Conservation (phyloP, 2,113 vertebrate species). For the Dasyprocta punctata region DNA sequence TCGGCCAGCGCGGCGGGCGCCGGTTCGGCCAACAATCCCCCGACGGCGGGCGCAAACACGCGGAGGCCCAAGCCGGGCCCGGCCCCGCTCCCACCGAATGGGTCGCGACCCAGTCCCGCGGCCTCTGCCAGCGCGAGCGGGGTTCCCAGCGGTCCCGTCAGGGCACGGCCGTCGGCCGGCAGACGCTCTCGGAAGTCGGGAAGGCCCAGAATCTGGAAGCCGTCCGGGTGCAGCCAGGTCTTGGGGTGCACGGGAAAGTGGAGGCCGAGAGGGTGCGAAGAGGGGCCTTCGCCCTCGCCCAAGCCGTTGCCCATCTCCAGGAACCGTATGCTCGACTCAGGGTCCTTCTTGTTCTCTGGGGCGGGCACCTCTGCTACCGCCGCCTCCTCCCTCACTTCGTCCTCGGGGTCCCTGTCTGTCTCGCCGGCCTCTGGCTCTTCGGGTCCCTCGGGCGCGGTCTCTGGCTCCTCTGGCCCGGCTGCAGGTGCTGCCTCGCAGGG, state of each 20-base stretch:
- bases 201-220: conserved; percentile 69
- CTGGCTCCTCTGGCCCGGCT: background rate
- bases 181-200: conserved; percentile 66
- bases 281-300: conserved; percentile 63
- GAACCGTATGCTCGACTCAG: background rate
- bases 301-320: conserved; percentile 70
- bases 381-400: background rate
- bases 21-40: conserved; percentile 63
- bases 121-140: conserved; percentile 68
- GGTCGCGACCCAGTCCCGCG: conserved; percentile 57
- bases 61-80: conserved; percentile 32
- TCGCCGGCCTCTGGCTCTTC: background rate
- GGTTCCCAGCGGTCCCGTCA: conserved; percentile 25
- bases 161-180: background rate
- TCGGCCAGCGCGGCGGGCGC: conserved; percentile 78
- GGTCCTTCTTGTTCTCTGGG: background rate
- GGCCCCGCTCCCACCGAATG: background rate
- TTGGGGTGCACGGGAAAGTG: conserved; percentile 78
- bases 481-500: too few species aligned
- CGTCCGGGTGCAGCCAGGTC: conserved; percentile 73
- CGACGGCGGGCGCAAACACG: conserved; percentile 19
- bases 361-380: fast-evolving
- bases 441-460: background rate
- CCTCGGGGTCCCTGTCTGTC: background rate
- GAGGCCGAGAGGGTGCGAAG: conserved; percentile 72